These are phyloP conservation scores for Actinia equina DNA, from an alignment of 64 coral and sea anemone genomes.

Conservation along the genomic window DNA sequence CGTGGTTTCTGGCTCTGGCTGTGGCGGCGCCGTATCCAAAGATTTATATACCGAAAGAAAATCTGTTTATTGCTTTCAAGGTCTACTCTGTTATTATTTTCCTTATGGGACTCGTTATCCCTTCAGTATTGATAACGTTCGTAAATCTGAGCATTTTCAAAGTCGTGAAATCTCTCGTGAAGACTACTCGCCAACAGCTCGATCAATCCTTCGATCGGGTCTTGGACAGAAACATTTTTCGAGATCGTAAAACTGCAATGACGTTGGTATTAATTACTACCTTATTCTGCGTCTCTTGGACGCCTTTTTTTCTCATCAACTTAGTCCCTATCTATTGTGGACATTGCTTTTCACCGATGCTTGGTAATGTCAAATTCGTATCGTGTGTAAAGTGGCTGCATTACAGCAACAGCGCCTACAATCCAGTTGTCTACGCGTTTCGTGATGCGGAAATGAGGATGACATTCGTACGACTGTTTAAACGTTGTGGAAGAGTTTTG, in stretches of 20 bases:
- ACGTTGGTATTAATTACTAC: conserved; percentile 41
- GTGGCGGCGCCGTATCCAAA: conserved; percentile 33
- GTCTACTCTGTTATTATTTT: conserved; percentile 32
- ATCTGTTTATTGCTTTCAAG: background rate
- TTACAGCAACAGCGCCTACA: conserved; percentile 55
- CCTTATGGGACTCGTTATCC: conserved; percentile 25
- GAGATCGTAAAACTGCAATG: conserved; percentile 35
- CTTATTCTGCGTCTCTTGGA: conserved; percentile 49
- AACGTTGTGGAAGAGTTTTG: conserved; percentile 13
- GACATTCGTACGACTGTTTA: conserved; percentile 44
- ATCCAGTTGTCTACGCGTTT: conserved; percentile 52
- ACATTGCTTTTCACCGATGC: conserved; percentile 3
- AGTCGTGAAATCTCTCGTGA: conserved; percentile 41
- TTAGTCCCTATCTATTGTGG: conserved; percentile 19
- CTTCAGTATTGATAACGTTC: conserved; percentile 37
- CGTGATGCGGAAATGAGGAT: conserved; percentile 49
- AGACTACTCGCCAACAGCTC: background rate
- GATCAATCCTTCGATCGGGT: conserved; percentile 3
- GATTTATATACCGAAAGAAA: background rate
- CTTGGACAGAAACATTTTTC: conserved; percentile 29
- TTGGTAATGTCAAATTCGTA: conserved; percentile 1
- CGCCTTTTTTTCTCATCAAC: conserved; percentile 39
- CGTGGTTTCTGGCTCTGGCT: conserved; percentile 24
- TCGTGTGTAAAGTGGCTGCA: conserved; percentile 52
- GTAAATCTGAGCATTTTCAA: conserved; percentile 53